Evolutionary conservation across 2,888 invertebrate genomes (phyloP).

Genomic region (Prenolepis imparis): DNA sequence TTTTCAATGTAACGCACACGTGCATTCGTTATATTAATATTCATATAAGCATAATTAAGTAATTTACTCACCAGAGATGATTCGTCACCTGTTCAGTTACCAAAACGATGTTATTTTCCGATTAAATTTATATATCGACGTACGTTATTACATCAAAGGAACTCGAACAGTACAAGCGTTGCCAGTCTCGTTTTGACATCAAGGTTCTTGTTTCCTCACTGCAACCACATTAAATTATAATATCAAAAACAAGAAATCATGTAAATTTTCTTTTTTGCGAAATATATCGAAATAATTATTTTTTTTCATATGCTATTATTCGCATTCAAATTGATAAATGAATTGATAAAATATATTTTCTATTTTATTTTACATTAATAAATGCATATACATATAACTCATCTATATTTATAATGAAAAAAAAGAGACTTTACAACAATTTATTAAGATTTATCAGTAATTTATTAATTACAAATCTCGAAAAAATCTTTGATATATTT

Average conservation of each 20-base stretch:
- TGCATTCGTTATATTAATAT: background rate
- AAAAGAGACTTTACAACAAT: background rate
- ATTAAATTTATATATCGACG: background rate
- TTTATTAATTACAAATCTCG: background rate
- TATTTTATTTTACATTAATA: too few relatives aligned
- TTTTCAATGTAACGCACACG: background rate
- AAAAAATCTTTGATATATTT: background rate
- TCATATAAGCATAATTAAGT: slow-evolving; percentile 7
- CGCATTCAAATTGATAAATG: background rate
- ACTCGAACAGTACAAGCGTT: background rate
- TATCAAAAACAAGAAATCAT: too few relatives aligned
- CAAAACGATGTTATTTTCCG: background rate
- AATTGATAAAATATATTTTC: background rate
- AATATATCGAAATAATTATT: too few relatives aligned
- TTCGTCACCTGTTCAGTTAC: background rate
- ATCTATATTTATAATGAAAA: background rate
- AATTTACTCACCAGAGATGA: slow-evolving; percentile 13
- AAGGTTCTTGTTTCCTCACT: background rate
- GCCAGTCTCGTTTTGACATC: background rate
- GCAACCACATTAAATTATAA: too few relatives aligned
- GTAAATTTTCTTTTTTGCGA: background rate
- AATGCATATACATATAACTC: too few relatives aligned
- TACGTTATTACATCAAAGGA: background rate
- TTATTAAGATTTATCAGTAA: background rate
- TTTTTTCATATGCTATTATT: too few relatives aligned